Percentiles rank a stretch among this genome's conserved stretches.
These are phyloP conservation scores for Patiria miniata DNA, from an alignment of 35 echinoderm and acorn worm species.

Conservation along the genomic window DNA sequence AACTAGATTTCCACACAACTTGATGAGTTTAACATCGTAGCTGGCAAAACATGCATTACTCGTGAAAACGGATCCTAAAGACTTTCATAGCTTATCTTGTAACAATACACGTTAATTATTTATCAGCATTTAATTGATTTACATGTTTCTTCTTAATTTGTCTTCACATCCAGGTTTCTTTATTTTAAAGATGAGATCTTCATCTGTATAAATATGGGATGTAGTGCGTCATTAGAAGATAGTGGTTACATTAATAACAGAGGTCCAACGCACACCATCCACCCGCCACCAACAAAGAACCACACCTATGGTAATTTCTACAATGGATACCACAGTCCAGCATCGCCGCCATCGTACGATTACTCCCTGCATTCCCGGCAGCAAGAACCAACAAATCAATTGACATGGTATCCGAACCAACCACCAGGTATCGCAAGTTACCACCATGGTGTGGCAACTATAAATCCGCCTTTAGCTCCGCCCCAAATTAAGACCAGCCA, in stretches of 20 bases:
- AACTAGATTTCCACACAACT: too few relatives aligned
- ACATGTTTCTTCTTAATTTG: too few relatives aligned
- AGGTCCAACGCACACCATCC: neutral
- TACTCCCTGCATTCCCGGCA: neutral
- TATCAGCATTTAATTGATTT: too few relatives aligned
- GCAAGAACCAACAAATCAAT: neutral
- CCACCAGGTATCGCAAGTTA: conserved; percentile 1
- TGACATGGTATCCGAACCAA: conserved; percentile 1
- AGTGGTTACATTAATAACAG: too few relatives aligned
- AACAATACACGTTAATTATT: too few relatives aligned
- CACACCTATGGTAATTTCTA: neutral
- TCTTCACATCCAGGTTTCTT: too few relatives aligned
- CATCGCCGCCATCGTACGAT: neutral
- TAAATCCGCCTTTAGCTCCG: neutral
- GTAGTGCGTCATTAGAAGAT: neutral
- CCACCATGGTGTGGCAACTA: neutral
- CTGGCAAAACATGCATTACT: too few relatives aligned
- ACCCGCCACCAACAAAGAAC: neutral
- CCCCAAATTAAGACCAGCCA: neutral
- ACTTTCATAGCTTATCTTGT: too few relatives aligned
- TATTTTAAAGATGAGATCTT: too few relatives aligned
- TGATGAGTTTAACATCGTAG: too few relatives aligned
- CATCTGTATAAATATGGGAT: neutral
- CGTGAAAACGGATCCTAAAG: too few relatives aligned
- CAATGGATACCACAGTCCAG: neutral